Conservation (phyloP, 1,140 invertebrate genomes). For the Drosophila melanica region DNA sequence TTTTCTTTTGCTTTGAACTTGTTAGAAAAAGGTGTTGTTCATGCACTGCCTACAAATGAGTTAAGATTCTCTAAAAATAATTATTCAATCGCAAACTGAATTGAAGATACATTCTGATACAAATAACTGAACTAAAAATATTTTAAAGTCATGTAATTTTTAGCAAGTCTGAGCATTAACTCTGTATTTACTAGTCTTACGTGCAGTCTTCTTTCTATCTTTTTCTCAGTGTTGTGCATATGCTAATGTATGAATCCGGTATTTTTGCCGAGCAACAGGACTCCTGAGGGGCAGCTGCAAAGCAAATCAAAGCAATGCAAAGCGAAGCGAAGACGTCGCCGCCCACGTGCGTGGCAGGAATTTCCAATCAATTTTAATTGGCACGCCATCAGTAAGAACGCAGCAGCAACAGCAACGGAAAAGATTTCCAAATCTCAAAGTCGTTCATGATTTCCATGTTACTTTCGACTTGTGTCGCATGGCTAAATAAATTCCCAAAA, state of each 20-base stretch:
- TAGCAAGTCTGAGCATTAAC: too few species aligned
- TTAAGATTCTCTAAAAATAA: too few species aligned
- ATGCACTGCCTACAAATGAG: too few species aligned
- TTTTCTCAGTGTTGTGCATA: constrained; percentile 10
- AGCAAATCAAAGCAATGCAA: background rate
- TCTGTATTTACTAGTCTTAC: background rate
- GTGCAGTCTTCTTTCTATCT: background rate
- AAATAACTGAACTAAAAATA: too few species aligned
- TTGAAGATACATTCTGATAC: too few species aligned
- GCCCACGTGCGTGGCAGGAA: constrained; percentile 78
- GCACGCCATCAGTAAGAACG: constrained; percentile 77
- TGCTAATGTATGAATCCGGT: constrained; percentile 58
- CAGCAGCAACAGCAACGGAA: constrained; percentile 1
- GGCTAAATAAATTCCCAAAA: constrained; percentile 70
- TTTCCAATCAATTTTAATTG: constrained; percentile 84
- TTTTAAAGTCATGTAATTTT: too few species aligned
- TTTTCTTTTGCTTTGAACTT: too few species aligned
- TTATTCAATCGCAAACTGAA: too few species aligned
- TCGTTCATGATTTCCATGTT: constrained; percentile 32
- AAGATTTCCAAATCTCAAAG: constrained; percentile 12
- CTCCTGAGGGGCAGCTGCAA: constrained; percentile 37
- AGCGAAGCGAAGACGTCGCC: background rate
- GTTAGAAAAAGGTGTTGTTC: too few species aligned
- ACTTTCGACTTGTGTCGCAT: constrained; percentile 26
- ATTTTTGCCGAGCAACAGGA: constrained; percentile 17